Evolutionary conservation across 2,888 invertebrate species (phyloP).

Genomic region (Amaurobius ferox): DNA sequence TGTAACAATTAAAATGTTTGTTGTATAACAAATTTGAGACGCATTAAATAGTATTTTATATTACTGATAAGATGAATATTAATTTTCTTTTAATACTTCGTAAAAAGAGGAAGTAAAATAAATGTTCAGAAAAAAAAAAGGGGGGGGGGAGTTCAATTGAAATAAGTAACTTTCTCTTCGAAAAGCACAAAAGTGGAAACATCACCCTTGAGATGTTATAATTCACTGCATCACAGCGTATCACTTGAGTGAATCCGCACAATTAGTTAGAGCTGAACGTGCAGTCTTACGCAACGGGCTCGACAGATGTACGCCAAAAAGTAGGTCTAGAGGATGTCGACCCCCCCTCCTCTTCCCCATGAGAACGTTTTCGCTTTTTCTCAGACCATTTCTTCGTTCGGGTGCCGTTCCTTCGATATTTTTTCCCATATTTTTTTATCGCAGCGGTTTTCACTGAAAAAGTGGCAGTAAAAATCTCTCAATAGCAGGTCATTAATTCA

Average conservation of each 20-base stretch:
- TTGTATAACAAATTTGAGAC: too few relatives aligned
- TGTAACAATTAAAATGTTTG: too few relatives aligned
- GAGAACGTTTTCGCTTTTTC: conserved; percentile 64
- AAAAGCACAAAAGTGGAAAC: background rate
- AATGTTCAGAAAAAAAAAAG: too few relatives aligned
- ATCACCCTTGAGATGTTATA: conserved; percentile 13
- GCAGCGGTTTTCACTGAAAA: background rate
- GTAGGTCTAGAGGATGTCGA: conserved; percentile 71
- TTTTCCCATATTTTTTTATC: background rate
- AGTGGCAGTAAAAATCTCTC: too few relatives aligned
- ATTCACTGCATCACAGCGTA: conserved; percentile 18
- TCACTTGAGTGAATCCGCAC: conserved; percentile 36
- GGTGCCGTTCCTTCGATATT: background rate
- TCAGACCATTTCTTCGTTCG: conserved; percentile 43
- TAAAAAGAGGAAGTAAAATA: too few relatives aligned
- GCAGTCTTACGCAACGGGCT: conserved; percentile 56
- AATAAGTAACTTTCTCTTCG: background rate
- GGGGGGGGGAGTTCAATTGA: background rate
- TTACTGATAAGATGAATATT: too few relatives aligned
- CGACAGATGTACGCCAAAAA: conserved; percentile 63
- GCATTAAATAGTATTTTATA: too few relatives aligned
- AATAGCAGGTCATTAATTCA: too few relatives aligned
- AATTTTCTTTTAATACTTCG: too few relatives aligned
- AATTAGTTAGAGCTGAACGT: conserved; percentile 55
- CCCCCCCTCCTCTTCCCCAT: conserved; percentile 57